phyloP scores from a whole-genome alignment of 2,888 invertebrate species.

The Machimus rusticus region DNA sequence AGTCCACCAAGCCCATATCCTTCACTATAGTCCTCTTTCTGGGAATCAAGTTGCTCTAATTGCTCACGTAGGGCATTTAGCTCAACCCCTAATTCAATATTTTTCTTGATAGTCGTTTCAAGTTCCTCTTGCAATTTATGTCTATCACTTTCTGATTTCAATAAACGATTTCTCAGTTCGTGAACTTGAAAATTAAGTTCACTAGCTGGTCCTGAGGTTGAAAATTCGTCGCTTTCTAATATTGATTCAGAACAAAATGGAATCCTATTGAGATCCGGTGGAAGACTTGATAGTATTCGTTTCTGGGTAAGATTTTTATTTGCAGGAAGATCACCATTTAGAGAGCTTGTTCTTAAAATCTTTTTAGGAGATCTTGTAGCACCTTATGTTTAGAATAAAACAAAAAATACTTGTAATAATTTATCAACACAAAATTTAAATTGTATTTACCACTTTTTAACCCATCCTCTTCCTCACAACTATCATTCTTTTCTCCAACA shows the following conservation, averaged over 20 bases:
- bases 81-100: slow-evolving; percentile 67
- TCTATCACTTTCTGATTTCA: slow-evolving; percentile 61
- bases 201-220: slow-evolving; percentile 54
- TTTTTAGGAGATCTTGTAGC: neutral
- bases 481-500: slow-evolving; percentile 51
- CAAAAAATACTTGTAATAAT: neutral
- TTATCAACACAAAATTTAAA: neutral
- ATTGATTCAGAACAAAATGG: slow-evolving; percentile 46
- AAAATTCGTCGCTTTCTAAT: slow-evolving; percentile 48
- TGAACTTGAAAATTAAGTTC: slow-evolving; percentile 66
- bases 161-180: slow-evolving; percentile 65
- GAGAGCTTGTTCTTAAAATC: slow-evolving; percentile 55
- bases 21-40: slow-evolving; percentile 66
- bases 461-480: slow-evolving; percentile 53
- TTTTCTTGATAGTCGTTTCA: slow-evolving; percentile 68
- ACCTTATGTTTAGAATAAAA: neutral
- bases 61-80: slow-evolving; percentile 62
- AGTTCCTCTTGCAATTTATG: slow-evolving; percentile 68
- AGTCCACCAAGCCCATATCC: slow-evolving; percentile 63
- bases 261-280: slow-evolving; percentile 57
- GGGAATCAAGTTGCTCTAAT: slow-evolving; percentile 61
- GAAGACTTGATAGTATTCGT: slow-evolving; percentile 53
- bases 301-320: slow-evolving; percentile 44
- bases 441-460: slow-evolving; percentile 49
- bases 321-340: slow-evolving; percentile 56